phyloP scores from a whole-genome alignment of 2,797 vertebrate genomes.

The Tenualosa ilisha region DNA sequence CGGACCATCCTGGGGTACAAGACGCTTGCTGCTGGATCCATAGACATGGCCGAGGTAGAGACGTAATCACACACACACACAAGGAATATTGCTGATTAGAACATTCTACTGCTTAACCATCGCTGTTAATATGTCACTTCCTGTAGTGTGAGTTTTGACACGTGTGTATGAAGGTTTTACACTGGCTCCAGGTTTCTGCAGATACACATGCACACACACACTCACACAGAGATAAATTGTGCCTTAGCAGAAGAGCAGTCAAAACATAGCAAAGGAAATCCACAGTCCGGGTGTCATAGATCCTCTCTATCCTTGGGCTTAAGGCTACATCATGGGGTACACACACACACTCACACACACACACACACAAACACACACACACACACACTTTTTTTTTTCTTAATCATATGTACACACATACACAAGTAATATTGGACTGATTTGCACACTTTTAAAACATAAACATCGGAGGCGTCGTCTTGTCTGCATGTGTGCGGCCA shows the following conservation, averaged over 20 bases:
- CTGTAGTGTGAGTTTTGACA: background rate
- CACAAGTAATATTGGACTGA: background rate
- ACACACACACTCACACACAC: background rate
- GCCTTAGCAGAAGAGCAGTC: background rate
- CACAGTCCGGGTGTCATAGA: background rate
- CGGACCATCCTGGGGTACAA: conserved; percentile 95
- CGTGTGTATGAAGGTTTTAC: background rate
- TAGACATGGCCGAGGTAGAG: conserved; percentile 94
- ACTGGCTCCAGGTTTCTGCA: background rate
- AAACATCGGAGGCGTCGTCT: background rate
- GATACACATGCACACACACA: background rate
- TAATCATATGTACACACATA: background rate
- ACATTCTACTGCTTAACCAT: no score
- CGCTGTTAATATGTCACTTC: background rate
- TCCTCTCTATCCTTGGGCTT: conserved; percentile 2
- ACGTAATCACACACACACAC: background rate
- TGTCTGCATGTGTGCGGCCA: background rate
- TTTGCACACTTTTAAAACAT: background rate
- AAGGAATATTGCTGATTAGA: no score
- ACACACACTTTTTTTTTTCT: background rate
- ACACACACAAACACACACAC: background rate
- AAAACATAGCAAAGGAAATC: conserved; percentile 6
- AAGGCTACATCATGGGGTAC: background rate
- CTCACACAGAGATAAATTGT: background rate
- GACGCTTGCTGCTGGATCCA: conserved; percentile 87